These are phyloP conservation scores for Oplegnathus fasciatus DNA, from an alignment of 2,113 vertebrate genomes.

Conservation along the genomic window DNA sequence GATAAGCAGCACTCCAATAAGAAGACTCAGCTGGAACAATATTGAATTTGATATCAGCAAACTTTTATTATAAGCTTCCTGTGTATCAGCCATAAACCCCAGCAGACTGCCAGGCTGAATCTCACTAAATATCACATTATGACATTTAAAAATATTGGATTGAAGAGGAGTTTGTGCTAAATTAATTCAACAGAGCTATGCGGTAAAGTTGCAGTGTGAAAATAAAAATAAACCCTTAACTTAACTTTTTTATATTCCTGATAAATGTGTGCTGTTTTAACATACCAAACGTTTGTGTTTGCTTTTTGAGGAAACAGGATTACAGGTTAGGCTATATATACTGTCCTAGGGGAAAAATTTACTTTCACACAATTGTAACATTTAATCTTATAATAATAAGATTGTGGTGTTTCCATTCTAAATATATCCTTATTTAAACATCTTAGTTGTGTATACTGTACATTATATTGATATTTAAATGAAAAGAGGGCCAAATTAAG, in stretches of 20 bases:
- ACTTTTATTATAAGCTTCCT: slow-evolving; percentile 40
- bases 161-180: background rate
- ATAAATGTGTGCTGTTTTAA: background rate
- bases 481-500: background rate
- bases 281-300: background rate
- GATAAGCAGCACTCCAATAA: slow-evolving; percentile 41
- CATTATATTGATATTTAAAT: background rate
- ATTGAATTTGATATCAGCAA: slow-evolving; percentile 47
- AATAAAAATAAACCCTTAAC: background rate
- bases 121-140: slow-evolving; percentile 27
- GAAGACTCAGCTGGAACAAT: slow-evolving; percentile 30
- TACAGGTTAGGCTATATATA: background rate
- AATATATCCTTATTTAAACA: too few species aligned
- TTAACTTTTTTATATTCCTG: background rate
- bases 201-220: background rate
- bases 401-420: background rate
- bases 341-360: background rate
- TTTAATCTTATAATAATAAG: background rate
- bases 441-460: background rate
- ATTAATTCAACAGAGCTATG: background rate
- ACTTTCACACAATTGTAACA: background rate
- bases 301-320: background rate
- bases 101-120: background rate
- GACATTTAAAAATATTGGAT: slow-evolving; percentile 29
- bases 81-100: slow-evolving; percentile 16